phyloP scores from a whole-genome alignment of 2,113 vertebrate species.

The Tapirus terrestris region DNA sequence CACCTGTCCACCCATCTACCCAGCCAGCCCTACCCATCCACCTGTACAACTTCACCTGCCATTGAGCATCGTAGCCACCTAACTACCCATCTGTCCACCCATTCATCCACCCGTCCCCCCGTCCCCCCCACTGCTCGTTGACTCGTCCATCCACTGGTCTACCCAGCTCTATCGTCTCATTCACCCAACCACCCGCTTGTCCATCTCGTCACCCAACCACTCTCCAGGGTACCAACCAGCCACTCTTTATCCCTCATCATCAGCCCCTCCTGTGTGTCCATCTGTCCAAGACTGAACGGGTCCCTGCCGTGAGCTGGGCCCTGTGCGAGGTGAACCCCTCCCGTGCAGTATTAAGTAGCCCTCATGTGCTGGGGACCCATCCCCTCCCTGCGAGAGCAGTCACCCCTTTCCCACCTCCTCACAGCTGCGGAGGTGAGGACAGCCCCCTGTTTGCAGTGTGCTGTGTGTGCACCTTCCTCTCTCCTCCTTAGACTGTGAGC shows the following conservation, averaged over 20 bases:
- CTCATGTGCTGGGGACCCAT: too few species aligned
- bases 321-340: background rate
- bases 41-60: accelerated
- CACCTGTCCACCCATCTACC: background rate
- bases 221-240: background rate
- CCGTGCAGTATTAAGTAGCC: accelerated
- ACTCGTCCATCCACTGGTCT: too few species aligned
- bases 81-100: background rate
- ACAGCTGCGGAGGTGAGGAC: accelerated
- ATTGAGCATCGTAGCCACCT: accelerated
- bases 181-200: background rate
- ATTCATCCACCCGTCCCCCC: background rate
- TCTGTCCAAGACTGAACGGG: accelerated
- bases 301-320: background rate
- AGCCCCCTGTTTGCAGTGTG: accelerated
- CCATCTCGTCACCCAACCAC: background rate
- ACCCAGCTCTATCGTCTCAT: background rate
- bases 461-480: accelerated
- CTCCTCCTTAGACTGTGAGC: background rate
- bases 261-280: background rate
- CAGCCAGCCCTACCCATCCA: background rate
- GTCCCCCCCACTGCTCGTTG: background rate
- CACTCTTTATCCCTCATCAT: accelerated
- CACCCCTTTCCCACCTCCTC: accelerated
- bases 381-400: background rate